phyloP scores from a whole-genome alignment of 2,113 vertebrate species.

The Pionites leucogaster region DNA sequence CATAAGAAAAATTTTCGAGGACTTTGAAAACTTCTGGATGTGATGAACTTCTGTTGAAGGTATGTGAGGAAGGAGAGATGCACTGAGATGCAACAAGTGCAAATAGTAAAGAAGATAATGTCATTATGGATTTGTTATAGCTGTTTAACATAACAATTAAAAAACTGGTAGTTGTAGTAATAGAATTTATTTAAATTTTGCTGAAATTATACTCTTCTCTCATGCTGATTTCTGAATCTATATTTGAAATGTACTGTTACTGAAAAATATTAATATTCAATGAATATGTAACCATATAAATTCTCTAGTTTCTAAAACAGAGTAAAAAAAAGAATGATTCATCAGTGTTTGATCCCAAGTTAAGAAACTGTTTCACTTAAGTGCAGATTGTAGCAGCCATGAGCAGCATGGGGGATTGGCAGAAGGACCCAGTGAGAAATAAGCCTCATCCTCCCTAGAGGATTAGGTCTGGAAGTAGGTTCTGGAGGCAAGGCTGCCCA shows the following conservation, averaged over 20 bases:
- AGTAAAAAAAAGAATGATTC: conserved; percentile 18
- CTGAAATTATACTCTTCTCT: not conserved
- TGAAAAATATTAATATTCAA: conserved; percentile 25
- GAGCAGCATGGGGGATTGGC: not conserved
- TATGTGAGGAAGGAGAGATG: not conserved
- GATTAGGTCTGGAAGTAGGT: not conserved
- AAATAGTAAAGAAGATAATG: not conserved
- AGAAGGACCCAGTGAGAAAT: not conserved
- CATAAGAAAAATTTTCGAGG: not conserved
- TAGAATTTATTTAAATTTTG: not conserved
- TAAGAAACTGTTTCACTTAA: not conserved
- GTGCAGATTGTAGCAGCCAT: not conserved
- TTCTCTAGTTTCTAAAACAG: conserved; percentile 12
- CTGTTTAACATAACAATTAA: not conserved
- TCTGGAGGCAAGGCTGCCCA: not conserved
- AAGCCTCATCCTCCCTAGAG: not conserved
- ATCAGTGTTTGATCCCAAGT: conserved; percentile 15
- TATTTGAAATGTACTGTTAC: not conserved
- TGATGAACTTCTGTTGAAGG: not conserved
- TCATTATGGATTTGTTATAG: not conserved
- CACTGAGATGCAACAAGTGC: not conserved
- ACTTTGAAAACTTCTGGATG: not conserved
- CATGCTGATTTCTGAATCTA: not conserved
- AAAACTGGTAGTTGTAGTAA: not conserved
- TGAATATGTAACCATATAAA: not conserved